Percentiles rank a stretch among this genome's conserved stretches.
Evolutionary conservation across 1,140 invertebrate genomes (phyloP).

Genomic region (Caenorhabditis tropicalis): DNA sequence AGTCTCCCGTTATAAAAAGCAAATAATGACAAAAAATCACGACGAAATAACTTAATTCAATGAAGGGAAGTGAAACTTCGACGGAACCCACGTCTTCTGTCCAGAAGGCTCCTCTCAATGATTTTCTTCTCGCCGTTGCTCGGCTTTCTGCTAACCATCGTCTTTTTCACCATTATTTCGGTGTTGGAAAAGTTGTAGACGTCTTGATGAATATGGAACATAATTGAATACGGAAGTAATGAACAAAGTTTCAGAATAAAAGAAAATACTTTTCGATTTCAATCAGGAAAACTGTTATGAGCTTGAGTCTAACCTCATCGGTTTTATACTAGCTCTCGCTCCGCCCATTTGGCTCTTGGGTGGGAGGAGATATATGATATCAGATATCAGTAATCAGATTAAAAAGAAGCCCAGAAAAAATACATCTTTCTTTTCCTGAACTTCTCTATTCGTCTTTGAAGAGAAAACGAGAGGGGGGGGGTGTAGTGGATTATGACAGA

Average conservation of each 20-base stretch:
- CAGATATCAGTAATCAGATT: too few relatives aligned
- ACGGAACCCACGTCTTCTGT: slow-evolving; percentile 11
- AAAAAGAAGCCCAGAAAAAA: too few relatives aligned
- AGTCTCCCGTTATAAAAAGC: background rate
- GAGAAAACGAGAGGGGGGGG: too few relatives aligned
- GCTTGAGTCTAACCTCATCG: too few relatives aligned
- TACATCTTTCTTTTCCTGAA: too few relatives aligned
- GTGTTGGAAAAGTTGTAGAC: slow-evolving; percentile 1
- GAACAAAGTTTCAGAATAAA: background rate
- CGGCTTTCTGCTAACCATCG: background rate
- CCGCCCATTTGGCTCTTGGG: background rate
- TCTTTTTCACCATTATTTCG: slow-evolving; percentile 26
- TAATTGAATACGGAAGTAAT: background rate
- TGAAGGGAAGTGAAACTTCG: slow-evolving; percentile 2
- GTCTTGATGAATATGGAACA: slow-evolving; percentile 36
- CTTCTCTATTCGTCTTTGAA: too few relatives aligned
- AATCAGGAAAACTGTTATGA: too few relatives aligned
- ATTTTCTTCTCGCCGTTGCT: slow-evolving; percentile 34
- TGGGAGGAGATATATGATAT: too few relatives aligned
- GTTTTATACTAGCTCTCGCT: too few relatives aligned
- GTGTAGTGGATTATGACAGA: too few relatives aligned
- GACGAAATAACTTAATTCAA: background rate
- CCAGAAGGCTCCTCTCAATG: background rate
- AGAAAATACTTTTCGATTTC: too few relatives aligned
- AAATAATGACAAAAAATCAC: background rate